phyloP scores from a whole-genome alignment of 2,113 vertebrate species.

The Alosa alosa region DNA sequence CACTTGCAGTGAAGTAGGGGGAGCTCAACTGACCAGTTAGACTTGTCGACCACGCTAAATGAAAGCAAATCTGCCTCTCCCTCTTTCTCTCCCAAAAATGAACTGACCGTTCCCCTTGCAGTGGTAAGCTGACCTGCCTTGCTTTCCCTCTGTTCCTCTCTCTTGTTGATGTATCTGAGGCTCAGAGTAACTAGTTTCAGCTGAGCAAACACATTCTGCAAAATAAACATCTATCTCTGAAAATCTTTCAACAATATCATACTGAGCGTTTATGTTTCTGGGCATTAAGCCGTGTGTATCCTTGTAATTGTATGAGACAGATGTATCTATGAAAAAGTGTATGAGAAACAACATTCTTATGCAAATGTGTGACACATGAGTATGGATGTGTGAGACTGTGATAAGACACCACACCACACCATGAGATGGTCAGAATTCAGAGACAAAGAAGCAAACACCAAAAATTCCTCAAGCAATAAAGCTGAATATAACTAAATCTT shows the following conservation, averaged over 20 bases:
- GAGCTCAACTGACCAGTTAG: background rate
- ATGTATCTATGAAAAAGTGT: background rate
- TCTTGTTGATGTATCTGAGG: constrained; percentile 24
- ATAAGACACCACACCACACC: too few species aligned
- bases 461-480: background rate
- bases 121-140: background rate
- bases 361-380: background rate
- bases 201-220: constrained; percentile 48
- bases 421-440: background rate
- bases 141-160: background rate
- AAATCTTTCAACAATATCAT: background rate
- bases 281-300: constrained; percentile 7
- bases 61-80: background rate
- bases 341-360: constrained; percentile 4
- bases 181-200: constrained; percentile 38
- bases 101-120: background rate
- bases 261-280: background rate
- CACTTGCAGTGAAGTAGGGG: background rate
- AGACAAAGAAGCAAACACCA: background rate
- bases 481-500: background rate
- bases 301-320: constrained; percentile 8
- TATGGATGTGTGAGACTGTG: background rate
- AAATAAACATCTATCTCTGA: constrained; percentile 44
- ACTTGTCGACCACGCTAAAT: background rate
- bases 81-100: background rate